Conservation (phyloP, 37 sponge, comb jelly and placozoan species). For the Hexactinellida sp. region DNA sequence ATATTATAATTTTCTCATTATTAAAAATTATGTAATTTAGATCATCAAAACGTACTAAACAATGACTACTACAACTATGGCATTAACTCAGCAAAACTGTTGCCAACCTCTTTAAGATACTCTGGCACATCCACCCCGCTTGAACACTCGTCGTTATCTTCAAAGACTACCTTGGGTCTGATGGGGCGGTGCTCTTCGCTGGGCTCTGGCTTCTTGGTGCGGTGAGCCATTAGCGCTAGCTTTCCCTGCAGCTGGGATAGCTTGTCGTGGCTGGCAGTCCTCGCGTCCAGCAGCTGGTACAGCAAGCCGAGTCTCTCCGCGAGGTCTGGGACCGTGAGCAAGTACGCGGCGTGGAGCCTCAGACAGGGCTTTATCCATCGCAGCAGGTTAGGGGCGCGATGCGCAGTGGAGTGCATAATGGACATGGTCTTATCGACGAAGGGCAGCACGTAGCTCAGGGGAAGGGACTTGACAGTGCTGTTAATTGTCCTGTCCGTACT, state of each 20-base stretch:
- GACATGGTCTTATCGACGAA: neutral
- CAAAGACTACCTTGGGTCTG: neutral
- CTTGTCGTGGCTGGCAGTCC: slow-evolving; percentile 16
- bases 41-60: neutral
- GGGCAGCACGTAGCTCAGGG: neutral
- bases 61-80: neutral
- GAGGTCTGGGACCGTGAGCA: slow-evolving; percentile 39
- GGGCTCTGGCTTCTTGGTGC: neutral
- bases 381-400: neutral
- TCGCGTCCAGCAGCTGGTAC: slow-evolving; percentile 27
- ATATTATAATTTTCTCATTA: neutral
- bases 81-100: neutral
- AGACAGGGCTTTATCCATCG: slow-evolving; percentile 31
- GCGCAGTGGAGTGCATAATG: neutral
- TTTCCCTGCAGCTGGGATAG: slow-evolving; percentile 36
- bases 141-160: neutral
- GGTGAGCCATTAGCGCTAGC: slow-evolving; percentile 26
- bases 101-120: neutral
- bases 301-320: slow-evolving; percentile 23
- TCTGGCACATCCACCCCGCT: neutral
- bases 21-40: neutral
- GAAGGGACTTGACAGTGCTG: neutral
- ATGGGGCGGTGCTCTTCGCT: neutral
- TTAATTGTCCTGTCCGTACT: neutral
- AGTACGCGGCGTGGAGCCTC: slow-evolving; percentile 32